phyloP scores from a whole-genome alignment of 2,113 vertebrate genomes.

The Oostethus manadensis region DNA sequence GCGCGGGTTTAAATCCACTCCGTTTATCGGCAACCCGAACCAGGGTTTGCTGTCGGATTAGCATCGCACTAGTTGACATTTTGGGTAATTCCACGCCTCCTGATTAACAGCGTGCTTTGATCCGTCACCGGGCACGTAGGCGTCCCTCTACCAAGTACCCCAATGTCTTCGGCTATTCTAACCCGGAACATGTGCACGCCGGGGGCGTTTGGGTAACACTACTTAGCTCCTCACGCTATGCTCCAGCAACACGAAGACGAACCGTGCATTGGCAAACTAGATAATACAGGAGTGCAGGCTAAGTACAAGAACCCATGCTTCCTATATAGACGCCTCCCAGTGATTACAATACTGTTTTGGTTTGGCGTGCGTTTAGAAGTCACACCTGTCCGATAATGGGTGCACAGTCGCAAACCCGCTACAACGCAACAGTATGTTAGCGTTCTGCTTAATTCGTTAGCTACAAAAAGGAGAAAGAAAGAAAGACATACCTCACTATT shows the following conservation, averaged over 20 bases:
- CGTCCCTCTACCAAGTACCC: too few relatives aligned
- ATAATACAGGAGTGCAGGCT: not conserved
- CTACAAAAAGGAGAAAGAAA: not conserved
- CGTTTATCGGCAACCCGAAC: not conserved
- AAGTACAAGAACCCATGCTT: too few relatives aligned
- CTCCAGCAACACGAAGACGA: not conserved
- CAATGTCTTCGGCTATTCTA: not conserved
- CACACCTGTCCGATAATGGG: not conserved
- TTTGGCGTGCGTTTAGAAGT: not conserved
- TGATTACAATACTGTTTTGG: not conserved
- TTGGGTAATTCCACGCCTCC: not conserved
- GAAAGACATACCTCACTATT: constrained; percentile 35
- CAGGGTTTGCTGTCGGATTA: not conserved
- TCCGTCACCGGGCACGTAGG: constrained; percentile 15
- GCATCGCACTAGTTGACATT: not conserved
- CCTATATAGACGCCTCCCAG: not conserved
- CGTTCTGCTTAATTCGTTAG: not conserved
- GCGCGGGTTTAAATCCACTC: not conserved
- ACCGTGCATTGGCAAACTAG: not conserved
- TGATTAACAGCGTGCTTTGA: not conserved
- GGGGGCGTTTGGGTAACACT: not conserved
- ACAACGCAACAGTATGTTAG: not conserved
- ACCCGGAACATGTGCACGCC: not conserved
- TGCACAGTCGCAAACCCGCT: not conserved
- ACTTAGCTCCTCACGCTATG: not conserved